Conservation (phyloP, 1,140 invertebrate species). For the Manduca sexta region DNA sequence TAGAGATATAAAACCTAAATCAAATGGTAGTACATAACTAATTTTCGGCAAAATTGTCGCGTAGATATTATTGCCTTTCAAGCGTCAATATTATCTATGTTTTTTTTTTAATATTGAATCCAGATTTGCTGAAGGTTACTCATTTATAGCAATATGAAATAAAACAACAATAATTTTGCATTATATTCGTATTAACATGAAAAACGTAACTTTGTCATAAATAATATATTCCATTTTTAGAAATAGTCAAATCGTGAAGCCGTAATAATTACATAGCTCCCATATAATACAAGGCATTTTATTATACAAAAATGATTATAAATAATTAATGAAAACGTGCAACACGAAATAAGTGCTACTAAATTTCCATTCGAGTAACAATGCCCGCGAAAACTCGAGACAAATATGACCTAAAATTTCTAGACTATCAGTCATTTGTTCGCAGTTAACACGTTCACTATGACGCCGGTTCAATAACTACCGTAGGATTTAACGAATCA, state of each 20-base stretch:
- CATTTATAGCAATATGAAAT: conserved; percentile 6
- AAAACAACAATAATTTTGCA: conserved; percentile 20
- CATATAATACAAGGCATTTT: conserved; percentile 4
- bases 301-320: not conserved
- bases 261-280: conserved; percentile 1
- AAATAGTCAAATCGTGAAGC: conserved; percentile 1
- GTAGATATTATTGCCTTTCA: too few species aligned
- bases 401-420: not conserved
- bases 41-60: too few species aligned
- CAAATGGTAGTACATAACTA: too few species aligned
- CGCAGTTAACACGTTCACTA: too few species aligned
- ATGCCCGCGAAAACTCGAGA: not conserved
- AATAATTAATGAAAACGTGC: not conserved
- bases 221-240: conserved; percentile 18
- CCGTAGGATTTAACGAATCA: too few species aligned
- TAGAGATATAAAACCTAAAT: too few species aligned
- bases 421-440: not conserved
- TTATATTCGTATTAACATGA: conserved; percentile 31
- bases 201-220: conserved; percentile 28
- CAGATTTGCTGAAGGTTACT: not conserved
- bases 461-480: too few species aligned
- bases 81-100: too few species aligned
- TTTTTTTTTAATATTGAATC: not conserved
- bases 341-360: not conserved
- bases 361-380: not conserved